Base-by-base conservation (phyloP, 2,113 vertebrate species). In the Thryonomys swinderianus region DNA sequence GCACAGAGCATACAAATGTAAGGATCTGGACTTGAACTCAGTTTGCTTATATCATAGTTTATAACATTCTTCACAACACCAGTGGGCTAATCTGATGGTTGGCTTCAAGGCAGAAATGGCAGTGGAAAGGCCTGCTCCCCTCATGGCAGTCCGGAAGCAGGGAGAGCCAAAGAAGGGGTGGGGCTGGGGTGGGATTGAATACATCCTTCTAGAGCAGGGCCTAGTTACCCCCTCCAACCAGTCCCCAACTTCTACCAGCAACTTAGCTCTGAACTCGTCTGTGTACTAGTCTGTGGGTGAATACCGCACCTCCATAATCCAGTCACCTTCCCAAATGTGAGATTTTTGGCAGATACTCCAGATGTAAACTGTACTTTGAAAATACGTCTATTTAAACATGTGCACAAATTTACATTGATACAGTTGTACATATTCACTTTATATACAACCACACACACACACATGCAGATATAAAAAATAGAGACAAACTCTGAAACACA, bases 371-470 rank as follows among this genome's bases (percentile, higher is more conserved):
- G 20, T 51, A 84, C 34, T 95, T 76, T 93, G 5, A 92, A 95
- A 83, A 53, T 16, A 14, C 2, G 23, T 34, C 55, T 16, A 25
- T 21, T 59, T 7, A 76, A 55, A 80, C 51, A 69, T 23, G 1
- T 34, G 74, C 55, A 53, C 17, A 53, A 30, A 34, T 6, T 48
- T 21, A 17, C 23, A 4, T 23, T 10, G 2, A 61, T 5, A 23
- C 4, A 30, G 7, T 45, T 3, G 11, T 13, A 10, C 5, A 1
- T 37, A 30, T 21, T 11, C 7, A 34, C 10, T 34, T 8, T 23
- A 66, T 18, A 74, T 12, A 53, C 18, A 92, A n/a, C 16, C 53
- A 80, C 4, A 42, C 9, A 87, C 45, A 51, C 20, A 6, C 9
- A 51, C 48, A 51, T 10, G 10, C 48, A 64, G 4, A 64, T 9